phyloP scores from a whole-genome alignment of 1,140 invertebrate species.

The Danaus plexippus region DNA sequence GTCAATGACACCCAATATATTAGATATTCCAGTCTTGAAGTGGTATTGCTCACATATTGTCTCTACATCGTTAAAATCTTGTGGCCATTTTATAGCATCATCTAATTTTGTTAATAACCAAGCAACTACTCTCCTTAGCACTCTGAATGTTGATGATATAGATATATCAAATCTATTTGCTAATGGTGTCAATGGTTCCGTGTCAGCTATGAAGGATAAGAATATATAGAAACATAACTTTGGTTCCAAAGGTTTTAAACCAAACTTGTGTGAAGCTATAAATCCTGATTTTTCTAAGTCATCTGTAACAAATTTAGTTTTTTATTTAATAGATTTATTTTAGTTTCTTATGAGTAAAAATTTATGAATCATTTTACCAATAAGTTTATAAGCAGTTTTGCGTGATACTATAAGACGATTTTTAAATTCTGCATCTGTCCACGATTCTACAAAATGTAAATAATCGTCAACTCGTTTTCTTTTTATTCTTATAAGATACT shows the following conservation, averaged over 20 bases:
- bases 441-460: conserved; percentile 24
- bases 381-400: conserved; percentile 10
- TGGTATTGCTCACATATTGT: conserved; percentile 39
- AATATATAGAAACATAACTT: conserved; percentile 55
- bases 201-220: conserved; percentile 45
- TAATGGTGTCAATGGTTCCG: conserved; percentile 46
- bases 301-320: conserved; percentile 13
- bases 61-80: conserved; percentile 33
- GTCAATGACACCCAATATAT: conserved; percentile 46
- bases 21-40: conserved; percentile 36
- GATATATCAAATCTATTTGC: conserved; percentile 53
- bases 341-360: conserved; percentile 1
- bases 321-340: neutral
- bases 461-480: conserved; percentile 45
- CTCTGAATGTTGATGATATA: conserved; percentile 53
- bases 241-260: conserved; percentile 44
- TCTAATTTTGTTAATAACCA: conserved; percentile 52
- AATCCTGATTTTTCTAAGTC: conserved; percentile 34
- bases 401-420: conserved; percentile 10
- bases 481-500: conserved; percentile 39
- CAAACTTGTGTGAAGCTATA: conserved; percentile 51
- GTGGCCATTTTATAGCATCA: conserved; percentile 48
- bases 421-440: conserved; percentile 17
- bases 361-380: conserved; percentile 6
- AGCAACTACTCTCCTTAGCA: conserved; percentile 43